Conservation (phyloP, 2,888 invertebrate species). For the Polymixis flavicincta region DNA sequence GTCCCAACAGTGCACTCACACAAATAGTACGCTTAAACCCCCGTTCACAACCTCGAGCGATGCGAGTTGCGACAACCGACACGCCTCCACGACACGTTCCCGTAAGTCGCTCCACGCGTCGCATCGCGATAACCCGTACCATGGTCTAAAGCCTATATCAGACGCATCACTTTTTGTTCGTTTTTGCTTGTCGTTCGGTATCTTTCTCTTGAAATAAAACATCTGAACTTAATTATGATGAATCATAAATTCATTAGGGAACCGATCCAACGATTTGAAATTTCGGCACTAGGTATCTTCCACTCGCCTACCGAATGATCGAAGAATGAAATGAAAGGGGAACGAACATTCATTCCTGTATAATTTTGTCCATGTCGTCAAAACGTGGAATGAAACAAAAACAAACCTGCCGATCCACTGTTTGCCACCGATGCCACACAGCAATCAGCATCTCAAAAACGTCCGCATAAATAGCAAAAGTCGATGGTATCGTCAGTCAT, state of each 20-base stretch:
- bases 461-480: too few species aligned
- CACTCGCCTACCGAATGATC: too few species aligned
- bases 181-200: neutral
- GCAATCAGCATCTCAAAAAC: too few species aligned
- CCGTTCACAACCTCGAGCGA: neutral
- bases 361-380: too few species aligned
- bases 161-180: neutral
- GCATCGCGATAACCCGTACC: neutral
- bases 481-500: too few species aligned
- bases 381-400: neutral
- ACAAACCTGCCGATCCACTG: neutral
- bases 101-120: too few species aligned
- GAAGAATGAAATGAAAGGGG: too few species aligned
- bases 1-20: slow-evolving; percentile 44
- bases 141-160: neutral
- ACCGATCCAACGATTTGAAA: neutral
- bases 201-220: neutral
- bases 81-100: neutral
- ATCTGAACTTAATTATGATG: neutral
- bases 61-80: neutral
- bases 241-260: neutral
- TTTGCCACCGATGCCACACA: too few species aligned
- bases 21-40: slow-evolving; percentile 17
- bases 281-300: neutral
- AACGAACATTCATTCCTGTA: too few species aligned